Evolutionary conservation across 2,888 invertebrate genomes (phyloP).

Genomic region (Perithous albicinctus): DNA sequence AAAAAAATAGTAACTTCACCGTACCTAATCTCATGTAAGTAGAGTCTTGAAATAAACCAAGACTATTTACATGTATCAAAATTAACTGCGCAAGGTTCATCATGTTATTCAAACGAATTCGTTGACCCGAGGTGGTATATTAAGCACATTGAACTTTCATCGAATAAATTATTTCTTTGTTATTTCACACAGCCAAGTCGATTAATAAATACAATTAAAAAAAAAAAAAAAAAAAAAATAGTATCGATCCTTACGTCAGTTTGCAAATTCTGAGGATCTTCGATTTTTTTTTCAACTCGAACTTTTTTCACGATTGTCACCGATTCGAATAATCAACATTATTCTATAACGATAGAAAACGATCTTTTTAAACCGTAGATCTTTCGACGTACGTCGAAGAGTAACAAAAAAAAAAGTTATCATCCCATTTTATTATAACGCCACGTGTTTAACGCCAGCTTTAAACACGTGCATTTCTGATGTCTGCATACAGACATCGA

Average conservation of each 20-base stretch:
- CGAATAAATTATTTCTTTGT: background rate
- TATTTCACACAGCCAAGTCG: no score
- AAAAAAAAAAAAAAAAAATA: no score
- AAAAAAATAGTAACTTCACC: no score
- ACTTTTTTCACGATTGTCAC: no score
- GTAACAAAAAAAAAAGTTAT: background rate
- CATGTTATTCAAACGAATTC: slow-evolving; percentile 49
- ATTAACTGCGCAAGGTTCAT: background rate
- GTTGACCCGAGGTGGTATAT: slow-evolving; percentile 6
- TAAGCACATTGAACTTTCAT: background rate
- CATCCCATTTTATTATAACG: background rate
- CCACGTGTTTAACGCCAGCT: background rate
- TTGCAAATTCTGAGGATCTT: no score
- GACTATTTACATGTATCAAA: background rate
- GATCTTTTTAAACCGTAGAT: background rate
- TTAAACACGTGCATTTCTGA: background rate
- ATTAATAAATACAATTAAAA: no score
- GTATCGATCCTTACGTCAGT: no score
- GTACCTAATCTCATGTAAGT: no score
- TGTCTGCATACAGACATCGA: background rate
- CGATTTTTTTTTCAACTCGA: no score
- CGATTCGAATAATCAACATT: background rate
- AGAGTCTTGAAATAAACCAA: no score
- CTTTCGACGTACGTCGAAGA: background rate
- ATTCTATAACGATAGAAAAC: background rate